Conservation (phyloP, 2,113 vertebrate species). For the Plectropomus leopardus region DNA sequence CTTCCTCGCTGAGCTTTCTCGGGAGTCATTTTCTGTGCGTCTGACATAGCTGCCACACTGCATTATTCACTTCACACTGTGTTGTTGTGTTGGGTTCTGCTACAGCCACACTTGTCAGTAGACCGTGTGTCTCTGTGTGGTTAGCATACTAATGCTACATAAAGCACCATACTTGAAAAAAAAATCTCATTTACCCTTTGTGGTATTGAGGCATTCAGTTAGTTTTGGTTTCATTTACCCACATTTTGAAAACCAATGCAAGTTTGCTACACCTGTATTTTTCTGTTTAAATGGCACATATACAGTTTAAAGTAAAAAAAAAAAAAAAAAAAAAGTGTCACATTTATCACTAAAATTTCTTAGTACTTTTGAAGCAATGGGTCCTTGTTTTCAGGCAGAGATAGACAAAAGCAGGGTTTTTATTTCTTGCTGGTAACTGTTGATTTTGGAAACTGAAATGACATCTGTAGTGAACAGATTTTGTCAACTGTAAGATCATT, state of each 20-base stretch:
- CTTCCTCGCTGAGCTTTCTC: conserved; percentile 37
- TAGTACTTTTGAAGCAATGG: neutral
- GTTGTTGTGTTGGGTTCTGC: conserved; percentile 62
- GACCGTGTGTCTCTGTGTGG: conserved; percentile 17
- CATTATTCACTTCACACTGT: conserved; percentile 58
- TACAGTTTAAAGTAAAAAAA: neutral
- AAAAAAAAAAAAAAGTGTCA: too few relatives aligned
- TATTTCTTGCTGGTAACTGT: neutral
- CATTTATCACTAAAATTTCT: neutral
- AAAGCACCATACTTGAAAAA: neutral
- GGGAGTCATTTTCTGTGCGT: conserved; percentile 56
- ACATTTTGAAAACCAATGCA: neutral
- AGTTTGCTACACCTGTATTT: neutral
- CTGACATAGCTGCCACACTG: conserved; percentile 59
- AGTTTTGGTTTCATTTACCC: neutral
- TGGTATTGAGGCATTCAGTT: neutral
- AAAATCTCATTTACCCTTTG: neutral
- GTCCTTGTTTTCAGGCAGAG: neutral
- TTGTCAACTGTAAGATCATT: neutral
- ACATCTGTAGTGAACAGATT: neutral
- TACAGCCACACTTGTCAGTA: conserved; percentile 21
- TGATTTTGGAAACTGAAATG: neutral
- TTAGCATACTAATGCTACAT: neutral
- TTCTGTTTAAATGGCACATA: neutral
- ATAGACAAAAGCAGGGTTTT: neutral